phyloP scores from a whole-genome alignment of 2,113 vertebrate species.

The Lophotis ruficrista region DNA sequence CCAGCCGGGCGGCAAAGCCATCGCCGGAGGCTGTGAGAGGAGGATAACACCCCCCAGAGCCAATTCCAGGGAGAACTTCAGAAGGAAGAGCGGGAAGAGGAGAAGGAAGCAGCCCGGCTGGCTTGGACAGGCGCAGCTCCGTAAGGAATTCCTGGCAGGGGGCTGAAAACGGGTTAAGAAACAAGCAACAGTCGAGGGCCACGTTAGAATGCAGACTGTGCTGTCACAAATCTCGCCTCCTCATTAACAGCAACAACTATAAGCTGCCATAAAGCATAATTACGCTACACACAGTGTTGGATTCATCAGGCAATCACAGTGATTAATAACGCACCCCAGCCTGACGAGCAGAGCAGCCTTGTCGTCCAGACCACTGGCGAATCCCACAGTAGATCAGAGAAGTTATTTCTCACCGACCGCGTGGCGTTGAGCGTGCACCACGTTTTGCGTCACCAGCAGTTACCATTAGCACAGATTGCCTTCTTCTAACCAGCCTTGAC shows the following conservation, averaged over 20 bases:
- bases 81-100: not conserved
- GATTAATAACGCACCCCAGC: not conserved
- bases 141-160: not conserved
- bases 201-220: not conserved
- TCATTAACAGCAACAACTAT: not conserved
- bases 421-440: fast-evolving
- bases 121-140: fast-evolving
- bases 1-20: not conserved
- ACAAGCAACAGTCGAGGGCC: not conserved
- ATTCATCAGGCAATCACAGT: not conserved
- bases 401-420: not conserved
- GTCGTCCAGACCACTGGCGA: not conserved
- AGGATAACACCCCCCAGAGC: not conserved
- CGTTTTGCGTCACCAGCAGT: not conserved
- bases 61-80: fast-evolving
- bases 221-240: not conserved
- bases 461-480: not conserved
- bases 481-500: not conserved
- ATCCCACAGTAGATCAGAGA: not conserved
- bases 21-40: not conserved
- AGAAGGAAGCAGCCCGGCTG: not conserved
- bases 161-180: not conserved
- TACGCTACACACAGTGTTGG: not conserved
- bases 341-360: not conserved
- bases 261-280: not conserved